These are phyloP conservation scores for Aplysia californica DNA, from an alignment of 1,140 invertebrate genomes.

Conservation along the genomic window DNA sequence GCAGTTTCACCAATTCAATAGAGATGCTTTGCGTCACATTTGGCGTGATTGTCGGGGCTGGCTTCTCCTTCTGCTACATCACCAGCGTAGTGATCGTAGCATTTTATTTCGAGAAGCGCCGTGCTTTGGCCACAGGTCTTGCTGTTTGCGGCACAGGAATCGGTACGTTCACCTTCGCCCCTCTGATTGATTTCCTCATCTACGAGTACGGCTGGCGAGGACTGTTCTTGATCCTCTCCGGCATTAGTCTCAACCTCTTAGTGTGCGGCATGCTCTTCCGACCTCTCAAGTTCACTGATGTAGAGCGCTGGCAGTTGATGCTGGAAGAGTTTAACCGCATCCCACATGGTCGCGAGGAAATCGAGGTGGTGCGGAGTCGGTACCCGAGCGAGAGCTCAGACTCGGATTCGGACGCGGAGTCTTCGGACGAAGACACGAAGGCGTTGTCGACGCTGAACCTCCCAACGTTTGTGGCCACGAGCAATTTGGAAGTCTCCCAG, in stretches of 20 bases:
- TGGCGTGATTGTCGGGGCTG: constrained; percentile 86
- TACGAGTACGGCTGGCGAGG: constrained; percentile 62
- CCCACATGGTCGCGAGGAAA: constrained; percentile 34
- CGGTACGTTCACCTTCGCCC: constrained; percentile 65
- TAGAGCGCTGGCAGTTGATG: constrained; percentile 46
- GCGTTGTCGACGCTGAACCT: constrained; percentile 51
- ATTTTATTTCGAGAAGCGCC: constrained; percentile 93
- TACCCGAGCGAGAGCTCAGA: constrained; percentile 30
- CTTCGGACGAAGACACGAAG: constrained; percentile 35
- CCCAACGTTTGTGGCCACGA: constrained; percentile 50
- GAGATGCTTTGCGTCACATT: constrained; percentile 84
- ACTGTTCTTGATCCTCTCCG: constrained; percentile 84
- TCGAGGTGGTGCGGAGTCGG: constrained; percentile 23
- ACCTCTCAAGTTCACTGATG: constrained; percentile 72
- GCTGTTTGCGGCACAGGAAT: constrained; percentile 72
- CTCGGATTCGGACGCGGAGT: constrained; percentile 22
- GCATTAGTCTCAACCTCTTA: constrained; percentile 80
- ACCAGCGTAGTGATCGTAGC: constrained; percentile 77
- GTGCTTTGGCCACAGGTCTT: constrained; percentile 90
- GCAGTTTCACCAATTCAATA: constrained; percentile 71
- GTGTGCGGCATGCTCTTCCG: constrained; percentile 85
- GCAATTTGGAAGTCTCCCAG: constrained; percentile 35
- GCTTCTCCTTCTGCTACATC: constrained; percentile 88
- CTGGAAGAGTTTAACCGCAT: constrained; percentile 55
- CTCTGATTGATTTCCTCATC: constrained; percentile 59